Base-by-base conservation (phyloP, 2,797 vertebrate genomes). In the Periophthalmus magnuspinnatus region DNA sequence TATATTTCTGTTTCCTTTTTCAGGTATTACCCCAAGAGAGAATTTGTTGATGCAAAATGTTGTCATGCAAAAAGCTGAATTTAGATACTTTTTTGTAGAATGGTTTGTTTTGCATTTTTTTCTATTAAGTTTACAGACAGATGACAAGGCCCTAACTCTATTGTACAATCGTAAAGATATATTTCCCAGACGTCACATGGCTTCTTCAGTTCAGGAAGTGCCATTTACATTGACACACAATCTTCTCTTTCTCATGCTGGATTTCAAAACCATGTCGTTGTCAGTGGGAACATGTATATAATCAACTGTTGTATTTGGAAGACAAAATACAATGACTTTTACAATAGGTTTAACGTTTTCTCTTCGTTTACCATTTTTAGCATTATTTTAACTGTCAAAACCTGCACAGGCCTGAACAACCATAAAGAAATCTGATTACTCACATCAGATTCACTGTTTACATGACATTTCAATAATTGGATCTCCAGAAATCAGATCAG, bases 21-120 rank as follows among this genome's bases (percentile, higher is more conserved):
- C 86, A 95, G 93, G 77, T 88, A 86, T 84, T 86, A 91, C 65
- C 79, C 86, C 2, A 84, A 78, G 71, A 92, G 84, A 81, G 84
- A 84, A 56, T 45, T 80, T 17, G 66, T 76, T 38, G 69, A 71
- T n/a, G 62, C 81, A 24, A 75, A 73, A 70, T 91, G 90, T 79
- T 93, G 91, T 68, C 84, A 84, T 63, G 71, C 69, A 48, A 86
- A 88, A 77, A 77, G 71, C 52, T 84, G 71, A 81, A 17, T 47
- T 24, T 52, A 13, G 50, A 41, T 41, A 41, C 38, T n/a, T 28
- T 14, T 57, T 21, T 22, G 6, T 11, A 32, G 11, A 57, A 57
- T 57, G 5, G 5, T 16, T 10, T 16, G 63, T 9, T 74, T 68
- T 16, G 71, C 52, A 57, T 8, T 54, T 9, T 58, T 55, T 3